Evolutionary conservation across 1,140 invertebrate genomes (phyloP).

Genomic region (Drosophila mauritiana): DNA sequence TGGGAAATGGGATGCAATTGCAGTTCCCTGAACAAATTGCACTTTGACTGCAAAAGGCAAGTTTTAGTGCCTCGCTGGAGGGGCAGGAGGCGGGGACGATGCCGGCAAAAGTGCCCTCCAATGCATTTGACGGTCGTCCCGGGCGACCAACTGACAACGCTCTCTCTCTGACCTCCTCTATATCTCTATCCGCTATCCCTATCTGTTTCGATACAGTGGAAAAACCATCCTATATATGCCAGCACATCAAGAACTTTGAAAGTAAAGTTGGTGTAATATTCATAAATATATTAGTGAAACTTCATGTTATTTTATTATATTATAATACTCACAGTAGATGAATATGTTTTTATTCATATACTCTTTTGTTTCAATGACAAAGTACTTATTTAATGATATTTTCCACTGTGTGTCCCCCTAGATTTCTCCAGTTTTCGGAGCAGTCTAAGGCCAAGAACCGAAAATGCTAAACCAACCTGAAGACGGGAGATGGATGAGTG

Average conservation of each 20-base stretch:
- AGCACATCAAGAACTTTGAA: too few species aligned
- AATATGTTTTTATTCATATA: too few species aligned
- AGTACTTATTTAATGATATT: background rate
- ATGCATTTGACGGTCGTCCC: constrained; percentile 75
- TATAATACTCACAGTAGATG: too few species aligned
- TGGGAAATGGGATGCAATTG: constrained; percentile 33
- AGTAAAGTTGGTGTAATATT: too few species aligned
- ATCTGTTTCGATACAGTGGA: constrained; percentile 7
- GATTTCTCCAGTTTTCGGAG: constrained; percentile 6
- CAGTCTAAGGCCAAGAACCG: constrained; percentile 41
- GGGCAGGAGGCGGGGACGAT: constrained; percentile 10
- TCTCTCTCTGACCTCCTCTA: background rate
- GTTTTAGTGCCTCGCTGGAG: constrained; percentile 55
- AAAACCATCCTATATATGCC: background rate
- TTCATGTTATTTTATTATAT: too few species aligned
- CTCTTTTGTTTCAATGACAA: too few species aligned
- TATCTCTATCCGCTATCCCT: constrained; percentile 1
- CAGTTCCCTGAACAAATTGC: constrained; percentile 71
- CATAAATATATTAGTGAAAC: too few species aligned
- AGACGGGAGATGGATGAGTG: constrained; percentile 62
- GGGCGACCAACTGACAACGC: constrained; percentile 54
- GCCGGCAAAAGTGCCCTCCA: constrained; percentile 53
- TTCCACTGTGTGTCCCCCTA: background rate
- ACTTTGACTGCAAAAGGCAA: constrained; percentile 77
- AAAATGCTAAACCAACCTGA: constrained; percentile 57